A percentile compares a stretch with the other conserved stretches of the same genome.
These are phyloP conservation scores for Dendrolimus pini DNA, from an alignment of 2,888 invertebrate species.

Conservation along the genomic window DNA sequence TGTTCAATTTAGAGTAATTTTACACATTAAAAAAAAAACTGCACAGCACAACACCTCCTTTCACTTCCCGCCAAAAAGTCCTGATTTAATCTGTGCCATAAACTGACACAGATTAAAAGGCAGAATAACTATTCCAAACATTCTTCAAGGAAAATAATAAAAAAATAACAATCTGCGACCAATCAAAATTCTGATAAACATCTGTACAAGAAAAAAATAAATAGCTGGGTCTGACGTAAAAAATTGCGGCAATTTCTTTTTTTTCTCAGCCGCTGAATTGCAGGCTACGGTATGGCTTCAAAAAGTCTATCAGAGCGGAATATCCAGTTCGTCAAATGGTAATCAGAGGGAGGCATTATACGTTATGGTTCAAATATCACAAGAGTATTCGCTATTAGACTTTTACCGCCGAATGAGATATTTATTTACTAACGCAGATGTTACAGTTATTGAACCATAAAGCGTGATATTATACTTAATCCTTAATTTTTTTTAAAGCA, in stretches of 20 bases:
- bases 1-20: no score
- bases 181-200: slow-evolving; percentile 30
- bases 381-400: slow-evolving; percentile 41
- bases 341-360: slow-evolving; percentile 67
- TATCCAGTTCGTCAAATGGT: slow-evolving; percentile 69
- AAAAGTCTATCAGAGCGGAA: slow-evolving; percentile 65
- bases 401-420: slow-evolving; percentile 50
- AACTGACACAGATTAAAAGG: no score
- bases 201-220: slow-evolving; percentile 23
- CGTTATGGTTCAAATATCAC: slow-evolving; percentile 72
- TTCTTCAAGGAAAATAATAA: no score
- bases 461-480: slow-evolving; percentile 6
- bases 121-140: no score
- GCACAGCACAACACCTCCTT: no score
- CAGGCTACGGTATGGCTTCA: slow-evolving; percentile 47
- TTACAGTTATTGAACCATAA: slow-evolving; percentile 28
- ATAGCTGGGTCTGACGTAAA: slow-evolving; percentile 30
- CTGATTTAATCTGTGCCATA: no score
- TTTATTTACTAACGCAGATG: slow-evolving; percentile 31
- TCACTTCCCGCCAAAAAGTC: no score
- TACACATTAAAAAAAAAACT: no score
- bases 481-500: no score
- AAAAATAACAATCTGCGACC: slow-evolving; percentile 20
- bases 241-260: slow-evolving; percentile 46
- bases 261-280: slow-evolving; percentile 43